Percentiles rank a stretch among this genome's conserved stretches.
Evolutionary conservation across 2,797 vertebrate genomes (phyloP).

Genomic region (Sebastes steindachneri): DNA sequence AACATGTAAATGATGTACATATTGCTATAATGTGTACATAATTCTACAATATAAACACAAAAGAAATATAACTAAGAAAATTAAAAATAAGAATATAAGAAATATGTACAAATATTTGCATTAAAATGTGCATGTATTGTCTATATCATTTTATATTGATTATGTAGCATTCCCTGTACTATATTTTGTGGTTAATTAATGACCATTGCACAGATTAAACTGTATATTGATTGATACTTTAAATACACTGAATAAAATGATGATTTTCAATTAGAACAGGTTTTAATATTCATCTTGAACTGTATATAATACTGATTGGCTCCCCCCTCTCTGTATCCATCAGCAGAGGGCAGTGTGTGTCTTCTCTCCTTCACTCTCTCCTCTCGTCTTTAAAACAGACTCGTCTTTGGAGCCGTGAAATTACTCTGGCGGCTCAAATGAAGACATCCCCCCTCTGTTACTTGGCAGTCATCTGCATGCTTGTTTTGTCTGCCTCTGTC

Average conservation of each 20-base stretch:
- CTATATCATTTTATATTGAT: background rate
- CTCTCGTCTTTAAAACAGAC: constrained; percentile 11
- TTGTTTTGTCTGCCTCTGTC: constrained; percentile 53
- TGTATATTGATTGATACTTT: background rate
- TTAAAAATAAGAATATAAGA: too few species aligned
- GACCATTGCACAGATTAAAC: background rate
- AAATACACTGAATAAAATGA: background rate
- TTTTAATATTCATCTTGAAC: background rate
- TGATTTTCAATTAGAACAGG: background rate
- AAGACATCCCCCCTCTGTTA: constrained; percentile 58
- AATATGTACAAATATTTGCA: too few species aligned
- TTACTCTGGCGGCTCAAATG: constrained; percentile 65
- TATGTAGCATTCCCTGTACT: background rate
- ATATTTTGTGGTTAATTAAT: background rate
- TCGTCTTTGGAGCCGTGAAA: constrained; percentile 60
- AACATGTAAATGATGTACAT: too few species aligned
- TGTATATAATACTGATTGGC: background rate
- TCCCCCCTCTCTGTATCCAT: background rate
- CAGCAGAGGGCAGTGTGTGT: constrained; percentile 77
- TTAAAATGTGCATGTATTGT: too few species aligned
- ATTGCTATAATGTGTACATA: too few species aligned
- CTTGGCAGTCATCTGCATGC: constrained; percentile 59
- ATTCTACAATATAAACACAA: too few species aligned
- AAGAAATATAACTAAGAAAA: too few species aligned
- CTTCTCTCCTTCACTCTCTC: background rate